Evolutionary conservation across 2,888 invertebrate species (phyloP), one percentile per base, ranked within the genome.

Genomic region (Volucella inflata): DNA sequence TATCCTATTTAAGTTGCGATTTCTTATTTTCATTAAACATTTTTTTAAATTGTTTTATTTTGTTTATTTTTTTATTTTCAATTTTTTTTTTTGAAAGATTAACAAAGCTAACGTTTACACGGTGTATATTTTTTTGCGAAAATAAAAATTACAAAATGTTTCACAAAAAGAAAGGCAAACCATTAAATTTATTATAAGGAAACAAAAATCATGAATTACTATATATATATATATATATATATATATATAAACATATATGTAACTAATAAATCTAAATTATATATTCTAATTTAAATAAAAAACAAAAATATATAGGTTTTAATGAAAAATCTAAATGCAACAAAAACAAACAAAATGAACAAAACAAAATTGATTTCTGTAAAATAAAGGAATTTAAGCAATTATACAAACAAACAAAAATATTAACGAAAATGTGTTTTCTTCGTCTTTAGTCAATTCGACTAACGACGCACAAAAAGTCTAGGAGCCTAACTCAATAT

Each of bases 311-410:
- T 30, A 30, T 30, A 74, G 72, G 64, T 83, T 83, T 83, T 68
- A 83, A 81, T 68, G 38, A 57, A 38, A 12, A 59, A 76, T 81
- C 44, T 44, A 62, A 81, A 65, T 72, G 53, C 65, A 55, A 57
- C 51, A 67, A 59, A 40, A 75, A 77, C 14, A 76, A 67, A 53
- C 48, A 62, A 75, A 67, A 71, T 76, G 76, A 85, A 79, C 44
- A 79, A 80, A 77, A 59, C 60, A 30, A 38, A 81, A 64, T 77
- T 74, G 53, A 87, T 87, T 87, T 87, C 82, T 87, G 85, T 87
- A 77, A 77, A 77, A 82, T 87, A 82, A 87, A 82, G 82, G 81
- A 87, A 82, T 82, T 77, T 77, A 82, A 87, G 82, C 77, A 87
- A 82, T 87, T 87, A 87, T 87, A 87, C 55, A 82, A 82, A 71